Evolutionary conservation across 2,888 invertebrate genomes (phyloP), one percentile per base, ranked within the genome.

Genomic region (Shargacucullia verbasci): DNA sequence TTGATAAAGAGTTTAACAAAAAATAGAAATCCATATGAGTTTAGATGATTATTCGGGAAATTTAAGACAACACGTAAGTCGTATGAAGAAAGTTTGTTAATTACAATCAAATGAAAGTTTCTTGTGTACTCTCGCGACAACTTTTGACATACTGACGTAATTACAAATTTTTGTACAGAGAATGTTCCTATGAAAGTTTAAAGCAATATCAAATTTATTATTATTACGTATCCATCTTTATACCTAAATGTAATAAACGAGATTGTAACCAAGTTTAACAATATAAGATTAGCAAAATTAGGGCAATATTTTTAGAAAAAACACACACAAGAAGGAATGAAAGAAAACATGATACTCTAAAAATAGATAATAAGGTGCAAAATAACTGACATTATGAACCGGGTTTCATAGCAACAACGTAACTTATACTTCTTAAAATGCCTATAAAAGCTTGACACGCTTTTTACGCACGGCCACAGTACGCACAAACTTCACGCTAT

Each of bases 91-190:
- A 71, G 59, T 71, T 71, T 61, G 69, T 65, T 73, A 71, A 71
- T 71, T 73, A 69, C 65, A 69, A 72, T 59, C 60, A 61, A 61
- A 68, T 57, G 49, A 50, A 72, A 69, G 56, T 65, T 69, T 54
- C 40, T 55, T 27, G 38, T 41, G 57, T 49, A 70, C 60, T 48
- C 58, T 60, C 40, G 59, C 59, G 47, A 58, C 44, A 70, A 68
- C 67, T 70, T 73, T 57, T 63, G 72, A 75, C 69, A 56, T 46
- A 62, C 62, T 63, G 48, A 56, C 60, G 72, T 79, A 79, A 79
- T 79, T 73, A 62, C 13, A 44, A 20, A 40, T 57, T 57, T 63
- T 65, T 63, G 37, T 50, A 39, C 25, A 20, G 12, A 6, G 11
- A 40, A 48, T 48, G 7, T 40, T 9, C 29, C 7, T 29, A 29